Conservation (phyloP, 1,140 invertebrate genomes). For the Bombus affinis region DNA sequence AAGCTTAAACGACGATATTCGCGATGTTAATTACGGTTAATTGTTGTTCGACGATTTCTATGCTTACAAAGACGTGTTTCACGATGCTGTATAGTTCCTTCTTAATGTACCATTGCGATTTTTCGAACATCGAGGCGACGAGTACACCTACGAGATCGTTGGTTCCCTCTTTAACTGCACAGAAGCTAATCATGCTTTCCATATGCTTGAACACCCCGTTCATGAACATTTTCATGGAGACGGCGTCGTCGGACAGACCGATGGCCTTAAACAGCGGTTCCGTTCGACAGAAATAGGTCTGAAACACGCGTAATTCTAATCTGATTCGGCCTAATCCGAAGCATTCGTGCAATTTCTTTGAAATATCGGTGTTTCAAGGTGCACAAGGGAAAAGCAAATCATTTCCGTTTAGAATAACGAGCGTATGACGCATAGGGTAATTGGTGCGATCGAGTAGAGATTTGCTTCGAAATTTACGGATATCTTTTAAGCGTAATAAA, state of each 20-base stretch:
- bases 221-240: conserved; percentile 33
- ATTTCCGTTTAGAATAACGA: not conserved
- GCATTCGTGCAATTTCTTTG: too few relatives aligned
- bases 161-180: conserved; percentile 59
- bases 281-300: conserved; percentile 6
- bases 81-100: not conserved
- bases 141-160: conserved; percentile 53
- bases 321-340: not conserved
- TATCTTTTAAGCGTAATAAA: conserved; percentile 14
- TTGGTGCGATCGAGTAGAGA: too few relatives aligned
- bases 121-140: conserved; percentile 27
- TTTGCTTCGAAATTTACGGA: too few relatives aligned
- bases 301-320: conserved; percentile 11
- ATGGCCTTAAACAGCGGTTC: conserved; percentile 47
- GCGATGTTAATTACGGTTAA: not conserved
- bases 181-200: conserved; percentile 40
- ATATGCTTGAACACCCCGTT: conserved; percentile 29
- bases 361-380: too few relatives aligned
- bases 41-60: not conserved
- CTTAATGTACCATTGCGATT: not conserved
- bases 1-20: not conserved
- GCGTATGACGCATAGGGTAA: not conserved
- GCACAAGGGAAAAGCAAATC: not conserved
- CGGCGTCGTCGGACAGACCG: conserved; percentile 39
- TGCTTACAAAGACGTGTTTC: too few relatives aligned